Evolutionary conservation across 1,140 invertebrate species (phyloP), one percentile per base, ranked within the genome.

Genomic region (Melanaphis sacchari): DNA sequence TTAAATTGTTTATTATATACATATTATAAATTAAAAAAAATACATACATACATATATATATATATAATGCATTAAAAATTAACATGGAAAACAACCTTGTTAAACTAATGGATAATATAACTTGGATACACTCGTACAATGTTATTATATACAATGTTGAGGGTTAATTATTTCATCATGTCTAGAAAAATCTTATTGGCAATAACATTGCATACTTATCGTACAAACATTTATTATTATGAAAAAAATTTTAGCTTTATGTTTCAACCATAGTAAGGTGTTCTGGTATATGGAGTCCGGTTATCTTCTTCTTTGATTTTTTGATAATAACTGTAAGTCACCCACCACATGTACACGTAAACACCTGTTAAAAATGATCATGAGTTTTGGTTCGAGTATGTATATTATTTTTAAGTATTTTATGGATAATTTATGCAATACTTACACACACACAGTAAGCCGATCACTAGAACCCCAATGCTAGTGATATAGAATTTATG

Each of bases 371-470:
- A 95, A 93, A 41, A 76, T 26, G 6, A 92, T 41, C 21, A 46
- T 43, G 11, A 40, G 18, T 66, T 0, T 11, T 66, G 31, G 9
- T 31, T 31, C 1, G 31, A 3, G 31, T 9, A 22, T 41, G 36
- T 40, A 5, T 49, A 92, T 22, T 49, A 36, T 22, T 46, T 36
- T 8, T 49, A 49, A 82, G 46, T 41, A 93, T 52, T 40, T 26
- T 21, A 76, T 52, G 31, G 26, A n/a, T 49, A 46, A 38, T 87
- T 54, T 26, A 36, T 26, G 38, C 15, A 18, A n/a, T 76, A 59
- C 96, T 96, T 95, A 97, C 97, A 96, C 87, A 96, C 95, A 89
- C 95, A 95, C 93, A 97, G 94, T 88, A 97, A 94, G 9, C 97
- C 97, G 87, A 97, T 95, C 91, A 97, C 95, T 9, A 97, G 95